Conservation (phyloP, 2,797 vertebrate species). For the Diceros bicornis region DNA sequence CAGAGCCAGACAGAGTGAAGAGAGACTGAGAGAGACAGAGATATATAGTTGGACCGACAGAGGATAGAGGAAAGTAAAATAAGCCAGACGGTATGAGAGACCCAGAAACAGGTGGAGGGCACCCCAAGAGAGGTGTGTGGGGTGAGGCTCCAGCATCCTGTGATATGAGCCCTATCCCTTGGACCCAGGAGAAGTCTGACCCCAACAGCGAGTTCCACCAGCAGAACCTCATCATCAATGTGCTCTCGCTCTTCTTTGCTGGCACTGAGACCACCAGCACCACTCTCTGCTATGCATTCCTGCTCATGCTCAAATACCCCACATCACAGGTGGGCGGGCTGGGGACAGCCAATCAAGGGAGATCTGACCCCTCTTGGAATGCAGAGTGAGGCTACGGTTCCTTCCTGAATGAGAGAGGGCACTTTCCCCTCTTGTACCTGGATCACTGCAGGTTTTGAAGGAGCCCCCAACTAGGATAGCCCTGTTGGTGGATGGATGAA, state of each 20-base stretch:
- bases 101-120: too few relatives aligned
- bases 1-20: neutral
- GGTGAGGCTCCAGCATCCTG: rapidly evolving
- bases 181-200: conserved; percentile 73
- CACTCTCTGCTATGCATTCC: conserved; percentile 79
- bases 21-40: neutral
- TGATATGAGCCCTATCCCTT: rapidly evolving
- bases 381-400: too few relatives aligned
- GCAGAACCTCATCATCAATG: conserved; percentile 66
- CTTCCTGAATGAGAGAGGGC: neutral
- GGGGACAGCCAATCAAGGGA: too few relatives aligned
- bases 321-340: conserved; percentile 27
- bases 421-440: neutral
- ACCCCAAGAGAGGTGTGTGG: rapidly evolving
- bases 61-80: neutral
- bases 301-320: conserved; percentile 83
- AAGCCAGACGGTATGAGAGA: neutral
- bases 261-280: conserved; percentile 82
- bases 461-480: neutral
- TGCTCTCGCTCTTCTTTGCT: conserved; percentile 81
- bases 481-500: neutral
- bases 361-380: rapidly evolving
- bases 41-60: rapidly evolving
- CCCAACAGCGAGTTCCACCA: conserved; percentile 70
- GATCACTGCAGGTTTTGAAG: neutral